Conservation (phyloP, 2,797 vertebrate genomes). For the Aphelocoma californica region DNA sequence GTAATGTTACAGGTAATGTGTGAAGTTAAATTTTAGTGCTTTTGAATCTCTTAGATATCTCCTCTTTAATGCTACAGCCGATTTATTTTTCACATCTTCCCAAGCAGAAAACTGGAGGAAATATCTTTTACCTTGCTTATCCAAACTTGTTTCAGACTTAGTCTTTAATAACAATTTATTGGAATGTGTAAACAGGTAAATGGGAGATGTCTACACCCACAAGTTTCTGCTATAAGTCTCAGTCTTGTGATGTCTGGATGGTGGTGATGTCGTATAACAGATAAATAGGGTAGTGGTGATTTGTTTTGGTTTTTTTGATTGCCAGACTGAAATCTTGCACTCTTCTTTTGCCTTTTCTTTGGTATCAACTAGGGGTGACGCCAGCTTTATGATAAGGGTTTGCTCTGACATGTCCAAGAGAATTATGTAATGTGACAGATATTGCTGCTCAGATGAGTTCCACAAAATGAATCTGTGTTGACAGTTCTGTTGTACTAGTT, state of each 20-base stretch:
- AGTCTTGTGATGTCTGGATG: fast-evolving
- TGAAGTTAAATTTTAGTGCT: background rate
- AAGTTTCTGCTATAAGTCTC: background rate
- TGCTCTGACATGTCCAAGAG: background rate
- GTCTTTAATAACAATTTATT: background rate
- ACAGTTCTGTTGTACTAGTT: background rate
- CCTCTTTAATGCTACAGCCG: background rate
- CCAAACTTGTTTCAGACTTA: background rate
- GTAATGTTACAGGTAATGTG: background rate
- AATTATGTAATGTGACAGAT: background rate
- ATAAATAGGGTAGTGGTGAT: background rate
- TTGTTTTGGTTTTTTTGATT: background rate
- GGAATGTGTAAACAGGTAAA: background rate
- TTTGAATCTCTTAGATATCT: background rate
- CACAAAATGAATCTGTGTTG: background rate
- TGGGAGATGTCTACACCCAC: background rate
- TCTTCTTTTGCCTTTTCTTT: background rate
- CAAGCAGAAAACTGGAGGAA: background rate
- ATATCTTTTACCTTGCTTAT: background rate
- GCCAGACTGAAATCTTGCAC: background rate
- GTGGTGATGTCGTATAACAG: background rate
- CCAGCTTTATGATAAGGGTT: background rate
- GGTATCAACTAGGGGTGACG: fast-evolving
- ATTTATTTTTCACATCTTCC: background rate
- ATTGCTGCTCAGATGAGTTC: background rate